phyloP scores from a whole-genome alignment of 1,140 invertebrate species.

The Dreissena polymorpha region DNA sequence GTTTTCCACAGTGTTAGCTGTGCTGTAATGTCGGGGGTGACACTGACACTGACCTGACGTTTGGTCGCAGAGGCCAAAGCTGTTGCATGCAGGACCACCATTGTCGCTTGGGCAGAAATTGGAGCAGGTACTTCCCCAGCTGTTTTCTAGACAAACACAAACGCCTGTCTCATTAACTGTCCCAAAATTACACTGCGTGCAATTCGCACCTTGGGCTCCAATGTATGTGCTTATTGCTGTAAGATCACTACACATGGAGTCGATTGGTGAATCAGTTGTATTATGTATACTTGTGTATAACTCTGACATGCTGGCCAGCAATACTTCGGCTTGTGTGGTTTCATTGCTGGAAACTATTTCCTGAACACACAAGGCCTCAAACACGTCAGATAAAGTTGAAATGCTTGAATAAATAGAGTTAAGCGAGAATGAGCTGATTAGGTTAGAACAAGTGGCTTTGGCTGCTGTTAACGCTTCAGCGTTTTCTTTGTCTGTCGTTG shows the following conservation, averaged over 20 bases:
- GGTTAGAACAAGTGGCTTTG: conserved; percentile 10
- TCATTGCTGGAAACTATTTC: conserved; percentile 21
- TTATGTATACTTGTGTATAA: conserved; percentile 31
- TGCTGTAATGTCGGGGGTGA: conserved; percentile 47
- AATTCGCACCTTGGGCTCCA: conserved; percentile 7
- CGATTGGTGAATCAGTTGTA: conserved; percentile 9
- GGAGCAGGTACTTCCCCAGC: conserved; percentile 54
- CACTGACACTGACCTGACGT: conserved; percentile 54
- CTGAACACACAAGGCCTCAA: conserved; percentile 34
- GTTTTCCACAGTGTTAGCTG: conserved; percentile 12
- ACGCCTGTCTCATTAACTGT: conserved; percentile 44
- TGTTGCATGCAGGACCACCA: conserved; percentile 50
- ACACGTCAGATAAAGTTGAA: background rate
- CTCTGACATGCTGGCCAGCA: conserved; percentile 41
- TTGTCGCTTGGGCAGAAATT: conserved; percentile 51
- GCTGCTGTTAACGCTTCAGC: conserved; percentile 12
- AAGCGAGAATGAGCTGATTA: conserved; percentile 22
- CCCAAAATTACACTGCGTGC: conserved; percentile 57
- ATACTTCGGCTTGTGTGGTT: conserved; percentile 15
- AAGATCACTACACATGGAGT: conserved; percentile 22
- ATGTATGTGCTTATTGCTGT: conserved; percentile 30
- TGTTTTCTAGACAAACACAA: conserved; percentile 55
- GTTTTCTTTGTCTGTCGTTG: conserved; percentile 9
- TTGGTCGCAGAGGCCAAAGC: conserved; percentile 48
- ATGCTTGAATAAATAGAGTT: background rate